Conservation (phyloP, 1,140 invertebrate genomes). For the Cotesia typhae region DNA sequence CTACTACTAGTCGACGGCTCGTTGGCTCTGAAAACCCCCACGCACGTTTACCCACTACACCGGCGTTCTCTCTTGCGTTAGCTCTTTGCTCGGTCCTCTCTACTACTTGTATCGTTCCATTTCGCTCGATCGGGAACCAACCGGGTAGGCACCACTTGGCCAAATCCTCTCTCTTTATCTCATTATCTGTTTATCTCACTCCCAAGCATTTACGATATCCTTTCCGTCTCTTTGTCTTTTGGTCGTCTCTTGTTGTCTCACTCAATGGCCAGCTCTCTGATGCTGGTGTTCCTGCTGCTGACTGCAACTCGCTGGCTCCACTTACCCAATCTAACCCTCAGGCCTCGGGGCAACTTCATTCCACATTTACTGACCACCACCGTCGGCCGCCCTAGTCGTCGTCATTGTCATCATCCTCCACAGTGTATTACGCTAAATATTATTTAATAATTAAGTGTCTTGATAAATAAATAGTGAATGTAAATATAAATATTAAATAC, state of each 20-base stretch:
- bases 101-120: constrained; percentile 35
- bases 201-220: neutral
- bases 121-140: constrained; percentile 33
- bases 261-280: constrained; percentile 13
- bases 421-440: too few relatives aligned
- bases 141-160: neutral
- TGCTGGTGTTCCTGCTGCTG: constrained; percentile 54
- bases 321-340: constrained; percentile 62
- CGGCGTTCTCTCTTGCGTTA: constrained; percentile 11
- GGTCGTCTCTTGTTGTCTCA: constrained; percentile 24
- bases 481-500: too few relatives aligned
- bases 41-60: constrained; percentile 36
- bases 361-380: constrained; percentile 67
- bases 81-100: constrained; percentile 20
- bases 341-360: constrained; percentile 62
- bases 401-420: constrained; percentile 21
- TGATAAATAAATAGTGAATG: too few relatives aligned
- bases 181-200: constrained; percentile 18
- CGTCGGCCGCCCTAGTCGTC: constrained; percentile 59
- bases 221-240: neutral
- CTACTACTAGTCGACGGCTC: too few relatives aligned
- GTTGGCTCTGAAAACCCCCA: constrained; percentile 34
- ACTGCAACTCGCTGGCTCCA: constrained; percentile 47
- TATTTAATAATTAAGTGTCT: too few relatives aligned
- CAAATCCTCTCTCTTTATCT: constrained; percentile 14